Evolutionary conservation across 2,888 invertebrate species (phyloP).

Genomic region (Pterostichus madidus): DNA sequence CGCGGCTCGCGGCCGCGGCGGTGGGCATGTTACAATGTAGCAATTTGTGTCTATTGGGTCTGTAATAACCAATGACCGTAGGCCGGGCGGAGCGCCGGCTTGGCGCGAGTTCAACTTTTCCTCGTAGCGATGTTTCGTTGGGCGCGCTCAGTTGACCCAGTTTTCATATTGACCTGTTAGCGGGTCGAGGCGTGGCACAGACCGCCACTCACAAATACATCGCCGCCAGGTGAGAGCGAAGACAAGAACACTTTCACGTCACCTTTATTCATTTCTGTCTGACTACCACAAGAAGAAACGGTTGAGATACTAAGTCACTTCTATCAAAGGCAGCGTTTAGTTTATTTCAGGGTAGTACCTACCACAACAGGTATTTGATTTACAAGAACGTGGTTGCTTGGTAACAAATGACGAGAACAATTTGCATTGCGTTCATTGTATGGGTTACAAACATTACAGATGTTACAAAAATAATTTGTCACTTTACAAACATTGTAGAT

Average conservation of each 20-base stretch:
- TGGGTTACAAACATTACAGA: too few relatives aligned
- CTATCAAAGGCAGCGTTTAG: too few relatives aligned
- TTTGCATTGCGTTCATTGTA: too few relatives aligned
- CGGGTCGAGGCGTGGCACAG: slow-evolving; percentile 73
- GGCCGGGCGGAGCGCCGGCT: slow-evolving; percentile 71
- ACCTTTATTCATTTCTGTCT: slow-evolving; percentile 8
- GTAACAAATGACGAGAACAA: too few relatives aligned
- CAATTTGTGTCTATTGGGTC: slow-evolving; percentile 74
- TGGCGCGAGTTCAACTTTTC: slow-evolving; percentile 67
- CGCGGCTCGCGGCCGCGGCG: slow-evolving; percentile 16
- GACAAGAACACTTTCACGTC: slow-evolving; percentile 16
- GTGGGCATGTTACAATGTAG: slow-evolving; percentile 69
- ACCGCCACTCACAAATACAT: slow-evolving; percentile 58
- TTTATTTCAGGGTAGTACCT: too few relatives aligned
- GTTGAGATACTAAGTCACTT: too few relatives aligned
- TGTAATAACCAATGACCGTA: slow-evolving; percentile 74
- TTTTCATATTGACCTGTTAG: slow-evolving; percentile 75
- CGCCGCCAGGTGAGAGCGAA: slow-evolving; percentile 44
- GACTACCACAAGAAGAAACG: too few relatives aligned
- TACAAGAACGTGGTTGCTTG: too few relatives aligned
- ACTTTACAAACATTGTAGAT: too few relatives aligned
- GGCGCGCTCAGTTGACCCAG: slow-evolving; percentile 73
- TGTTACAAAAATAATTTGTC: too few relatives aligned
- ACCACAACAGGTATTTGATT: too few relatives aligned
- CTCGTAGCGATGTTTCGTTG: slow-evolving; percentile 74